A percentile compares a stretch with the other conserved stretches of the same genome.
These are phyloP conservation scores for Rhopilema esculentum DNA, from an alignment of 30 jellyfish, hydroid and myxozoan genomes.

Conservation along the genomic window DNA sequence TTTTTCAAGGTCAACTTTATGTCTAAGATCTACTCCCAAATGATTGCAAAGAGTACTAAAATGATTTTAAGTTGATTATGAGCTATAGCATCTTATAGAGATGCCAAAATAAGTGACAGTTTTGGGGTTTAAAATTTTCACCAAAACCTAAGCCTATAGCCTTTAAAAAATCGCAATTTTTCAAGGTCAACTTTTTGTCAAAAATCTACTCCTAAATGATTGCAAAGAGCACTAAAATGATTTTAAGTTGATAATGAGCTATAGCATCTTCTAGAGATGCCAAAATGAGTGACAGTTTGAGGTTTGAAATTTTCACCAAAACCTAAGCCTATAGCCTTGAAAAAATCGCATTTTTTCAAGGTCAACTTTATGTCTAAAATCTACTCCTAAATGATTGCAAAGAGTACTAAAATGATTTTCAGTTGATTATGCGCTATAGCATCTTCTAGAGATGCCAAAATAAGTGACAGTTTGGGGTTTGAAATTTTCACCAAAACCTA, in stretches of 20 bases:
- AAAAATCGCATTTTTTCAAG: background rate
- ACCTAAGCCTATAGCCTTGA: background rate
- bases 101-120: background rate
- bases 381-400: background rate
- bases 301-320: background rate
- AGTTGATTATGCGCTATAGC: background rate
- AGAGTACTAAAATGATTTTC: background rate
- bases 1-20: background rate
- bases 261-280: background rate
- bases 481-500: background rate
- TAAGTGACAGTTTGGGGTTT: background rate
- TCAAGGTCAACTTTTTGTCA: background rate
- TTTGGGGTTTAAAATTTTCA: no score
- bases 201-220: background rate
- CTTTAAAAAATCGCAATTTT: background rate
- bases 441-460: background rate
- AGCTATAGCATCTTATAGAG: background rate
- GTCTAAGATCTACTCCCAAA: background rate
- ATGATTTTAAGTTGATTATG: no score
- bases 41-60: background rate
- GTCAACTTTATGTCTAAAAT: background rate
- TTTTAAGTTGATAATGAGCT: background rate
- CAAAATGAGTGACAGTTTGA: background rate
- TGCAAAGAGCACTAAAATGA: background rate
- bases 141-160: background rate